Conservation (phyloP, 2,113 vertebrate genomes). For the Cyprinodon tularosa region DNA sequence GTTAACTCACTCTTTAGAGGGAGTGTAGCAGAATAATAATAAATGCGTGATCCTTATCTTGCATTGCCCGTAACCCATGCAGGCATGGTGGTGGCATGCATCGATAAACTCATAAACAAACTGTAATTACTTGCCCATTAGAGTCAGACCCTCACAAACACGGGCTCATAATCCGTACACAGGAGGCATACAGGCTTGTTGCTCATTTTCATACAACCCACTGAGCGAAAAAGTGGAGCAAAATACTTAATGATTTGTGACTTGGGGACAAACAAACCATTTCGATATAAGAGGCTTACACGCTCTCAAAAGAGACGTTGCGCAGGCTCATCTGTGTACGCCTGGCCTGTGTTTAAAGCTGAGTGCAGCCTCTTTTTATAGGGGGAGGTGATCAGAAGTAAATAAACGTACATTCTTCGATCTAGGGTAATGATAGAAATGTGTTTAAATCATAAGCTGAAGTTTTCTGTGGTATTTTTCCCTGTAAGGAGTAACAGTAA, state of each 20-base stretch:
- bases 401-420: constrained; percentile 64
- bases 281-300: constrained; percentile 75
- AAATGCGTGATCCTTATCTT: constrained; percentile 73
- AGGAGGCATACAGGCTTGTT: constrained; percentile 72
- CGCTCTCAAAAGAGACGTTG: constrained; percentile 65
- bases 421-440: constrained; percentile 57
- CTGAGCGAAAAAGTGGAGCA: constrained; percentile 67
- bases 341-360: constrained; percentile 54
- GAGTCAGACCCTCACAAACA: constrained; percentile 75
- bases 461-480: not conserved
- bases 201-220: constrained; percentile 71
- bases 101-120: constrained; percentile 80
- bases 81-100: constrained; percentile 73
- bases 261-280: constrained; percentile 73
- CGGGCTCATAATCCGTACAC: constrained; percentile 75
- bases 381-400: constrained; percentile 54
- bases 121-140: constrained; percentile 80
- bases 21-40: constrained; percentile 35
- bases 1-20: constrained; percentile 51
- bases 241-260: constrained; percentile 78
- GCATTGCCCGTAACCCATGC: constrained; percentile 70
- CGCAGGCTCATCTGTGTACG: constrained; percentile 39
- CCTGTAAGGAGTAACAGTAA: not conserved
- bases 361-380: constrained; percentile 57
- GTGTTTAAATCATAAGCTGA: not conserved